A percentile compares a stretch with the other conserved stretches of the same genome.
Conservation (phyloP, 2,113 vertebrate genomes). For the Alosa alosa region DNA sequence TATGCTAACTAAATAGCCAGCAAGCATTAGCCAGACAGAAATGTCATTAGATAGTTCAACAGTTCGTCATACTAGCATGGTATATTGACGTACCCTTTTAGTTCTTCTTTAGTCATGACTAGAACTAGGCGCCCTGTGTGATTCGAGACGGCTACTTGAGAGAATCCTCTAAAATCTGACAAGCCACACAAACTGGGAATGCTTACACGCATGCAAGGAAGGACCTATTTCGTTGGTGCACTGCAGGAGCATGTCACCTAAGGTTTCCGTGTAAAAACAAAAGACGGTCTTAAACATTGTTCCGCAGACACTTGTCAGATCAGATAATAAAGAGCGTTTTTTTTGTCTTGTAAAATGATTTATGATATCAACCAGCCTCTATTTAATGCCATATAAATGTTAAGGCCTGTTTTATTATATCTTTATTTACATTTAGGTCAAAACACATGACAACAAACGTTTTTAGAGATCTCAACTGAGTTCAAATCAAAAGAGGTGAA, state of each 20-base stretch:
- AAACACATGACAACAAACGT: too few species aligned
- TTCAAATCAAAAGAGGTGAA: too few species aligned
- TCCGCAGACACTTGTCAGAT: not conserved
- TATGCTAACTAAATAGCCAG: not conserved
- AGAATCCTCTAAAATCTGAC: not conserved
- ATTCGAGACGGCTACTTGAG: not conserved
- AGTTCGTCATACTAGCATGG: not conserved
- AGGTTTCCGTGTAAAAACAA: conserved; percentile 60
- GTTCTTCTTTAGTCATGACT: conserved; percentile 71
- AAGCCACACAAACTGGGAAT: not conserved
- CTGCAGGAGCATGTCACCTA: conserved; percentile 10
- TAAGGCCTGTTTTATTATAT: too few species aligned
- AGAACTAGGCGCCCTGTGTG: not conserved
- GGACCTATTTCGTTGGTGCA: conserved; percentile 54
- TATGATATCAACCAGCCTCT: not conserved
- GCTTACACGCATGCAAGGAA: conserved; percentile 52
- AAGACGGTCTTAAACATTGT: not conserved
- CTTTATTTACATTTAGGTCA: too few species aligned
- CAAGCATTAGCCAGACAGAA: not conserved
- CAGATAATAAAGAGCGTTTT: too few species aligned
- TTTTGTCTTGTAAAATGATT: not conserved
- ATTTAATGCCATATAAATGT: not conserved
- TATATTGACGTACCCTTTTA: conserved; percentile 63
- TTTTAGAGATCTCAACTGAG: too few species aligned
- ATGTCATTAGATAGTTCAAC: not conserved